phyloP scores from a whole-genome alignment of 2,888 invertebrate species.

The Pantelozetes paolii region DNA sequence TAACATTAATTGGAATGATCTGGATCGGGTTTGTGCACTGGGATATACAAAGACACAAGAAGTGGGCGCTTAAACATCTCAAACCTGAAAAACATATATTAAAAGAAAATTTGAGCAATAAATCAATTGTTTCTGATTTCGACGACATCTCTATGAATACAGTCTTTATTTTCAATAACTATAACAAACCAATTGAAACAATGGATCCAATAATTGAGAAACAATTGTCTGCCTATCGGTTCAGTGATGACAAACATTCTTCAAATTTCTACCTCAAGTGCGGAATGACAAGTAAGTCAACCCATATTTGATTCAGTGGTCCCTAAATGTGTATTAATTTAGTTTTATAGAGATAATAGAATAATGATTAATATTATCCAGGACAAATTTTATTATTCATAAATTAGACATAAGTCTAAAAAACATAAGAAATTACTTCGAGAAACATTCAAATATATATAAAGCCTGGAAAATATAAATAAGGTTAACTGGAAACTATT shows the following conservation, averaged over 20 bases:
- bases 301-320: too few species aligned
- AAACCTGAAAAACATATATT: too few species aligned
- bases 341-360: too few species aligned
- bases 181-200: neutral
- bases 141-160: slow-evolving; percentile 45
- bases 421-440: too few species aligned
- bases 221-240: slow-evolving; percentile 47
- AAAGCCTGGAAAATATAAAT: too few species aligned
- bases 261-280: slow-evolving; percentile 70
- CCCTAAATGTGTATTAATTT: too few species aligned
- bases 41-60: slow-evolving; percentile 60
- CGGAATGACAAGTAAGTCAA: slow-evolving; percentile 66
- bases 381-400: too few species aligned
- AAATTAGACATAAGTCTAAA: too few species aligned
- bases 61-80: slow-evolving; percentile 43
- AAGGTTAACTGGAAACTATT: too few species aligned
- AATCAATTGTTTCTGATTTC: neutral
- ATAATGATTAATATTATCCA: too few species aligned
- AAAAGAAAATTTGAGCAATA: too few species aligned
- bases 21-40: slow-evolving; percentile 62
- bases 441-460: too few species aligned
- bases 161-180: slow-evolving; percentile 43
- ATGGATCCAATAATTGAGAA: slow-evolving; percentile 21
- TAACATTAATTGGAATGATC: slow-evolving; percentile 59
- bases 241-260: slow-evolving; percentile 61